These are phyloP conservation scores for Dorcus parallelipipedus DNA, from an alignment of 2,888 invertebrate genomes.

Conservation along the genomic window DNA sequence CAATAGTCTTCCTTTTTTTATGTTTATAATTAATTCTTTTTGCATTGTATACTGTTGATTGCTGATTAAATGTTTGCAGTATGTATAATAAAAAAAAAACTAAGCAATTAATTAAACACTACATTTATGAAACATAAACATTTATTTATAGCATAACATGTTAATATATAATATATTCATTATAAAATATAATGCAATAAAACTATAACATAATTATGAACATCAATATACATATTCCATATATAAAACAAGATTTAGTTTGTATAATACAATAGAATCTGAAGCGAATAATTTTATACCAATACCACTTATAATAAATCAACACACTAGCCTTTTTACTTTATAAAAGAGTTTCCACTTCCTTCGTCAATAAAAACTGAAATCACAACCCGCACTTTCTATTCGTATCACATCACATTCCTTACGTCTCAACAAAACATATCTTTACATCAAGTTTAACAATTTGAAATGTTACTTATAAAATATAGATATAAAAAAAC, in stretches of 20 bases:
- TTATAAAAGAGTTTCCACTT: background rate
- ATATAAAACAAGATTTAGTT: background rate
- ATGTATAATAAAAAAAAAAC: too few relatives aligned
- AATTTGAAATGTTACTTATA: too few relatives aligned
- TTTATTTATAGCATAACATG: constrained; percentile 15
- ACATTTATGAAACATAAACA: constrained; percentile 8
- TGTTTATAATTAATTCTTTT: too few relatives aligned
- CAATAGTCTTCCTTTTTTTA: too few relatives aligned
- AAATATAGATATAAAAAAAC: too few relatives aligned
- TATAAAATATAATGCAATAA: constrained; percentile 1
- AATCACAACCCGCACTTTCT: constrained; percentile 1
- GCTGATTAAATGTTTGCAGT: too few relatives aligned
- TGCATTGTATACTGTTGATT: too few relatives aligned
- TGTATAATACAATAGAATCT: background rate
- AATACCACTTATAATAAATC: background rate
- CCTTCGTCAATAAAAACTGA: background rate
- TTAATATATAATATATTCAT: background rate
- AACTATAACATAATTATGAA: background rate
- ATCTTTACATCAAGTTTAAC: too few relatives aligned
- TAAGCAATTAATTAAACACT: background rate
- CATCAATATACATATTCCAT: background rate
- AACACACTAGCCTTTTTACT: constrained; percentile 1
- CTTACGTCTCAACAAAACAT: too few relatives aligned
- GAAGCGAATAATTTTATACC: background rate
- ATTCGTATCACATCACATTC: background rate